Evolutionary conservation across 1,140 invertebrate species (phyloP).

Genomic region (Xylocopa sonorina): DNA sequence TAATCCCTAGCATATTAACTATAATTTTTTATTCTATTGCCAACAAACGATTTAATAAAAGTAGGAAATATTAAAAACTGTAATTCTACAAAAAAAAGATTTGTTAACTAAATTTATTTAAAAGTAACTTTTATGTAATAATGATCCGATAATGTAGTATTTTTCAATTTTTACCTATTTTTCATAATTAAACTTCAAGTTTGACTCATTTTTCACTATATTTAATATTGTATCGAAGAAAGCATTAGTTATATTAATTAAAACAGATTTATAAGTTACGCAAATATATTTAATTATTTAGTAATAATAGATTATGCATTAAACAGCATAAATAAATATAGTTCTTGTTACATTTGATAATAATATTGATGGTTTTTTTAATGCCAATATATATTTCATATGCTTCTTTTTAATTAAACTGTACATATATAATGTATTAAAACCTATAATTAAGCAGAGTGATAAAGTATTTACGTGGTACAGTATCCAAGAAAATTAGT

Average conservation of each 20-base stretch:
- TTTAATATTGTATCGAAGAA: slow-evolving; percentile 14
- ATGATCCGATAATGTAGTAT: not conserved
- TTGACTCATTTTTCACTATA: slow-evolving; percentile 20
- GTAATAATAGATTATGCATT: not conserved
- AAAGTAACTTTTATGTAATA: slow-evolving; percentile 5
- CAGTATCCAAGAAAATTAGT: not conserved
- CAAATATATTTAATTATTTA: too few species aligned
- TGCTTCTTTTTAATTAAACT: slow-evolving; percentile 21
- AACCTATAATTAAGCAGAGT: slow-evolving; percentile 16
- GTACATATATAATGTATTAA: slow-evolving; percentile 24
- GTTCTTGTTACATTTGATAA: slow-evolving; percentile 23
- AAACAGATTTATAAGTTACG: too few species aligned
- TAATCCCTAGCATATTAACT: slow-evolving; percentile 17
- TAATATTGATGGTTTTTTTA: slow-evolving; percentile 3
- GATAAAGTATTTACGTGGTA: not conserved
- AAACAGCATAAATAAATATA: slow-evolving; percentile 18
- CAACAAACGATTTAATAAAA: not conserved
- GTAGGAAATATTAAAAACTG: slow-evolving; percentile 1
- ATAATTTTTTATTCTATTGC: slow-evolving; percentile 43
- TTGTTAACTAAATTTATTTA: slow-evolving; percentile 11
- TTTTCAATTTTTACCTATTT: slow-evolving; percentile 11
- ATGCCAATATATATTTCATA: not conserved
- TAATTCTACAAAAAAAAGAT: slow-evolving; percentile 8
- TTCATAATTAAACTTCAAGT: not conserved
- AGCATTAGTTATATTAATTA: too few species aligned